These are phyloP conservation scores for Nomia melanderi DNA, from an alignment of 1,140 invertebrate species.

Conservation along the genomic window DNA sequence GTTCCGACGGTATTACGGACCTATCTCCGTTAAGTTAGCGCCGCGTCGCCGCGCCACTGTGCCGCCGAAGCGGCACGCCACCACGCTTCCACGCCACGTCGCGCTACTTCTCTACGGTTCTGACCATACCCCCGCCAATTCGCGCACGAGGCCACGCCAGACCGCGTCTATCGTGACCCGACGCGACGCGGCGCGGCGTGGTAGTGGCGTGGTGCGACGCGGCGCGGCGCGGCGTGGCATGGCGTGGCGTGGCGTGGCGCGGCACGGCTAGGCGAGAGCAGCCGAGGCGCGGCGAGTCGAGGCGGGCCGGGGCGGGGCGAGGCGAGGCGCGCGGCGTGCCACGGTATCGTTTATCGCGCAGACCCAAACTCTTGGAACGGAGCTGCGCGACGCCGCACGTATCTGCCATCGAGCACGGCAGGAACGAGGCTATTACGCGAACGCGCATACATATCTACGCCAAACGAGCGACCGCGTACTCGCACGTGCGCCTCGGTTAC, in stretches of 20 bases:
- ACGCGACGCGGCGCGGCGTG: neutral
- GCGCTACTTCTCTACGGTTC: conserved; percentile 8
- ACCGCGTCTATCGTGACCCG: neutral
- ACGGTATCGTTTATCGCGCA: conserved; percentile 76
- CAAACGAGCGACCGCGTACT: conserved; percentile 58
- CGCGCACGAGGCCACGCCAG: conserved; percentile 30
- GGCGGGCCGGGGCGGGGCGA: neutral
- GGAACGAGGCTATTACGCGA: conserved; percentile 79
- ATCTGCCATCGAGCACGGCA: conserved; percentile 77
- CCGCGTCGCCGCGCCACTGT: conserved; percentile 27
- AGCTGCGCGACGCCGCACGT: conserved; percentile 72
- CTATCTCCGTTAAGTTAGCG: conserved; percentile 28
- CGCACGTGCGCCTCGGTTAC: conserved; percentile 54
- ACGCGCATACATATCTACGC: conserved; percentile 71
- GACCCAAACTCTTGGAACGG: conserved; percentile 67
- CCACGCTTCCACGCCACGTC: conserved; percentile 4
- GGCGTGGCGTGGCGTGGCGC: neutral
- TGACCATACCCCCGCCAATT: conserved; percentile 27
- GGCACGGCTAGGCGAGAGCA: conserved; percentile 47
- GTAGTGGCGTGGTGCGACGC: neutral
- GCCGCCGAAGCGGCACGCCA: conserved; percentile 24
- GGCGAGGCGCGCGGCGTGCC: conserved; percentile 16
- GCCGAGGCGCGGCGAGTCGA: neutral
- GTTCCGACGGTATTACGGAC: conserved; percentile 17
- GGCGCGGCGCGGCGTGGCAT: too few relatives aligned